phyloP scores from a whole-genome alignment of 2,113 vertebrate genomes.

The Leucoraja erinaceus region DNA sequence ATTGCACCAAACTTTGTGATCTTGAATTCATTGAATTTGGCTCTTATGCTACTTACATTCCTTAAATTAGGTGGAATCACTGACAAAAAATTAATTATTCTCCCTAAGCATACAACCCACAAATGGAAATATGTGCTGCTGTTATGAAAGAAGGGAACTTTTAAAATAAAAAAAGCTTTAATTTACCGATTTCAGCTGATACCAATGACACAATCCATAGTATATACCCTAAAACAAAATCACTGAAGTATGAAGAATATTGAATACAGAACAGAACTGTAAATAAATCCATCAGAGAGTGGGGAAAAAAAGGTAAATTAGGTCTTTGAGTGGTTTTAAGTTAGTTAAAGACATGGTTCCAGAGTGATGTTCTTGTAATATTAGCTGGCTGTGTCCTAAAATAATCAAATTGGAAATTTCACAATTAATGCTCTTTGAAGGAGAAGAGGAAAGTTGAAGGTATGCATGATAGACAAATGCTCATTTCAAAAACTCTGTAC shows the following conservation, averaged over 20 bases:
- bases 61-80: background rate
- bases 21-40: background rate
- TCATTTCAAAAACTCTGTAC: background rate
- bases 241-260: constrained; percentile 27
- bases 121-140: background rate
- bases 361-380: background rate
- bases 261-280: background rate
- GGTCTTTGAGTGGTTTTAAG: background rate
- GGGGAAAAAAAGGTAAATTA: background rate
- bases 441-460: background rate
- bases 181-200: background rate
- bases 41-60: background rate
- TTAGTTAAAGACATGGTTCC: background rate
- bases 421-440: background rate
- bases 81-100: background rate
- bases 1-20: background rate
- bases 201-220: background rate
- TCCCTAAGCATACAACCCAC: background rate
- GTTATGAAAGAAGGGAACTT: too few species aligned
- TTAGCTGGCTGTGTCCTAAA: background rate
- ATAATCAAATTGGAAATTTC: background rate
- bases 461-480: background rate
- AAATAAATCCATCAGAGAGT: background rate
- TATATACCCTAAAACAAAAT: background rate
- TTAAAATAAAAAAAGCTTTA: background rate